A percentile compares a stretch with the other conserved stretches of the same genome.
phyloP scores from a whole-genome alignment of 1,140 invertebrate genomes.

The Sarcophaga peregrina region DNA sequence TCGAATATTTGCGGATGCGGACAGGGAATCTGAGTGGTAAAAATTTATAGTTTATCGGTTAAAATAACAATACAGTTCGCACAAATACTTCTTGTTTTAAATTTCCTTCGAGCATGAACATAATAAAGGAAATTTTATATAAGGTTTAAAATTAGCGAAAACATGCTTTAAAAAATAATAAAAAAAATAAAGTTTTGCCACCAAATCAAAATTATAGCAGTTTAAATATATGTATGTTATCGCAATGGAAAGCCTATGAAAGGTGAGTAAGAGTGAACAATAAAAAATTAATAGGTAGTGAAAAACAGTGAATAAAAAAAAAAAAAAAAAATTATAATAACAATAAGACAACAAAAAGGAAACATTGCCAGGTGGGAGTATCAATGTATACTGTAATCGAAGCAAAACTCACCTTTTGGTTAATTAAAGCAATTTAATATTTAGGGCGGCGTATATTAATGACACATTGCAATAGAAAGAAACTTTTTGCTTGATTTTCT shows the following conservation, averaged over 20 bases:
- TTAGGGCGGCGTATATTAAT: background rate
- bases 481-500: background rate
- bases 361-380: background rate
- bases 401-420: slow-evolving; percentile 24
- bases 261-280: slow-evolving; percentile 2
- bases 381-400: background rate
- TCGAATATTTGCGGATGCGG: no score
- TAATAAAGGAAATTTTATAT: background rate
- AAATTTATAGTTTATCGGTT: no score
- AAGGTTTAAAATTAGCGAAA: slow-evolving; percentile 29
- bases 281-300: background rate
- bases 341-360: background rate
- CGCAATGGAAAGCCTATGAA: background rate
- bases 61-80: no score
- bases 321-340: slow-evolving; percentile 2
- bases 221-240: background rate
- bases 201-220: slow-evolving; percentile 30
- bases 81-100: no score
- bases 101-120: no score
- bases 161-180: slow-evolving; percentile 36
- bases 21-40: no score
- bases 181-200: slow-evolving; percentile 35
- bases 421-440: background rate
- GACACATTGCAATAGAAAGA: background rate
- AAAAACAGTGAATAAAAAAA: background rate